phyloP scores from a whole-genome alignment of 2,888 invertebrate genomes.

The Andrena bucephala region DNA sequence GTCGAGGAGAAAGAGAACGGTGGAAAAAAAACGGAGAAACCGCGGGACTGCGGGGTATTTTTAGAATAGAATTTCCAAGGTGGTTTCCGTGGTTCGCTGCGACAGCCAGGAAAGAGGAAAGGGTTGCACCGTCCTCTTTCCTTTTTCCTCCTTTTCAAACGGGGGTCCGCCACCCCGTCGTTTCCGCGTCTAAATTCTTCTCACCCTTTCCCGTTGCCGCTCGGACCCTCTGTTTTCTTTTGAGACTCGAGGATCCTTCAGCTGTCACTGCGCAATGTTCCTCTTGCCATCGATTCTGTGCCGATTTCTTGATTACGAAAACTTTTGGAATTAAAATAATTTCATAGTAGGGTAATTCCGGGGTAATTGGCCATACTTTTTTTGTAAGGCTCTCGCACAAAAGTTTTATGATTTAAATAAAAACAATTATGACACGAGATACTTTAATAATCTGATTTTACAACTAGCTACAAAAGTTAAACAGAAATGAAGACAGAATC shows the following conservation, averaged over 20 bases:
- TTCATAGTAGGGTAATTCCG: too few relatives aligned
- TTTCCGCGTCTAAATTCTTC: slow-evolving; percentile 70
- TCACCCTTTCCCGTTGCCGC: slow-evolving; percentile 41
- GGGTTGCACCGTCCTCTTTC: slow-evolving; percentile 55
- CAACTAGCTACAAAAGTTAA: too few relatives aligned
- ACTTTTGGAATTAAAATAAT: background rate
- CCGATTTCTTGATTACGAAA: slow-evolving; percentile 4
- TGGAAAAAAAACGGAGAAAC: slow-evolving; percentile 61
- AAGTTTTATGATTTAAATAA: too few relatives aligned
- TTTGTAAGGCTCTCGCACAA: too few relatives aligned
- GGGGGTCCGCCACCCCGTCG: slow-evolving; percentile 42
- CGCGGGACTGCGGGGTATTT: slow-evolving; percentile 64
- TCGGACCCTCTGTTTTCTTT: slow-evolving; percentile 46
- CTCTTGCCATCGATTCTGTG: background rate
- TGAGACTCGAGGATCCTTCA: slow-evolving; percentile 55
- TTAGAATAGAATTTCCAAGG: slow-evolving; percentile 71
- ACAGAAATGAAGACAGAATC: too few relatives aligned
- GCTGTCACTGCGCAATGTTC: slow-evolving; percentile 55
- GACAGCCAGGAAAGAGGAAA: slow-evolving; percentile 62
- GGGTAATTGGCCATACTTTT: too few relatives aligned
- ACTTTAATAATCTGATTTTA: too few relatives aligned
- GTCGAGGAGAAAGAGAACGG: slow-evolving; percentile 48
- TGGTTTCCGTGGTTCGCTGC: slow-evolving; percentile 67
- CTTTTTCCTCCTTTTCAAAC: slow-evolving; percentile 21
- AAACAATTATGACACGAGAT: too few relatives aligned